A percentile compares a stretch with the other conserved stretches of the same genome.
phyloP scores from a whole-genome alignment of 2,113 vertebrate genomes.

The Actenoides lindsayi region DNA sequence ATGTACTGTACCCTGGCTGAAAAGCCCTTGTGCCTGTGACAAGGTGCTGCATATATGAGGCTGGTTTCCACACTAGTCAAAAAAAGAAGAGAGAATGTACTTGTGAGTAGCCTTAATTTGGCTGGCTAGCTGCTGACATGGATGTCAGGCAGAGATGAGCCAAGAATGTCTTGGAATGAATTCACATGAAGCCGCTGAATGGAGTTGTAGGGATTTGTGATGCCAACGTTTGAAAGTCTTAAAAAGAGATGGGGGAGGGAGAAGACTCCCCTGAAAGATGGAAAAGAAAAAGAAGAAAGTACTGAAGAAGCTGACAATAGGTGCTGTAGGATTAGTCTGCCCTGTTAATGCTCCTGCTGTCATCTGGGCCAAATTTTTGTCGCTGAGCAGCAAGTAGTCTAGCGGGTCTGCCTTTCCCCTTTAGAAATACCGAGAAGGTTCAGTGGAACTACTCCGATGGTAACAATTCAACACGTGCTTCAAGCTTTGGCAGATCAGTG shows the following conservation, averaged over 20 bases:
- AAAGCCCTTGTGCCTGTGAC: neutral
- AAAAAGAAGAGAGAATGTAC: neutral
- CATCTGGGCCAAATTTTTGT: constrained; percentile 26
- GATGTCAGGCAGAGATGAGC: constrained; percentile 40
- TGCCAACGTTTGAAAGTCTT: constrained; percentile 10
- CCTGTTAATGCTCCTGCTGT: neutral
- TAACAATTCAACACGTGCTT: neutral
- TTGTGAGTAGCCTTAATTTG: constrained; percentile 41
- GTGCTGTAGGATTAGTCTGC: neutral
- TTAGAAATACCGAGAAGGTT: neutral
- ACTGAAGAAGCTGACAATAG: neutral
- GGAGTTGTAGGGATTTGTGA: neutral
- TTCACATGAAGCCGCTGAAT: neutral
- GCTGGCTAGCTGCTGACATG: constrained; percentile 44
- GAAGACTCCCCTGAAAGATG: neutral
- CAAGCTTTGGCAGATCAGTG: neutral
- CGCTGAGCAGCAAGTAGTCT: neutral
- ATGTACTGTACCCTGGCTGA: neutral
- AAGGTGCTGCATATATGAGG: neutral
- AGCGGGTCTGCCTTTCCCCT: neutral
- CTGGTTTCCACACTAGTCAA: neutral
- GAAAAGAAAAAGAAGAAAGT: neutral
- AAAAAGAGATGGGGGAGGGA: neutral
- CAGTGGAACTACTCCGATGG: neutral
- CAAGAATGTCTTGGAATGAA: constrained; percentile 59